A percentile compares a stretch with the other conserved stretches of the same genome.
These are phyloP conservation scores for Gymnothorax javanicus DNA, from an alignment of 2,797 vertebrate species.

Conservation along the genomic window DNA sequence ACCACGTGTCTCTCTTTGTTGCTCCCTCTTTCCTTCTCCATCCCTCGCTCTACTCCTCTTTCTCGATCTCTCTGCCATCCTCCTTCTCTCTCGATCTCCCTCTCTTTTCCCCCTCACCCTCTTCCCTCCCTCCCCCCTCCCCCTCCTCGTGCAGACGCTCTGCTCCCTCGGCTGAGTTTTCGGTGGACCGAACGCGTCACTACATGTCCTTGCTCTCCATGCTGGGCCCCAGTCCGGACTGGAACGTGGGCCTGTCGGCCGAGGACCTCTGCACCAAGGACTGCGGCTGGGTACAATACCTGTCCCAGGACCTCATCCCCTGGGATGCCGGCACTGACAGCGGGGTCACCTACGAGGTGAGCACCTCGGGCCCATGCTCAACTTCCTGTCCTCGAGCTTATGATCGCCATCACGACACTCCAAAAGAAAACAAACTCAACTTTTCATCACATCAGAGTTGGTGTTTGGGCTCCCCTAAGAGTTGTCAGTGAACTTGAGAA, in stretches of 20 bases:
- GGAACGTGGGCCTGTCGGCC: conserved; percentile 94
- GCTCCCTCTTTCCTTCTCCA: background rate
- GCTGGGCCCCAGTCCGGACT: conserved; percentile 96
- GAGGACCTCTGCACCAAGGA: conserved; percentile 98
- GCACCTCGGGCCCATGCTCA: background rate
- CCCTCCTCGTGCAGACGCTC: conserved; percentile 77
- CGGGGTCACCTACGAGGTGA: conserved; percentile 92
- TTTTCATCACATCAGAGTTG: too few relatives aligned
- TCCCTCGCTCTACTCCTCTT: background rate
- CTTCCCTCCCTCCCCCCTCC: background rate
- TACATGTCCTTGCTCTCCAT: conserved; percentile 98
- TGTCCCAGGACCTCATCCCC: conserved; percentile 92
- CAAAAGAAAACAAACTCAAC: too few relatives aligned
- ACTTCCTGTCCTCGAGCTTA: background rate
- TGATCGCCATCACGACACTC: too few relatives aligned
- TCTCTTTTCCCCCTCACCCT: background rate
- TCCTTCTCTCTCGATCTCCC: background rate
- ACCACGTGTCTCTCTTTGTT: too few relatives aligned
- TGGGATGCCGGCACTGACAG: conserved; percentile 98
- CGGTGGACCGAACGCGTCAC: conserved; percentile 90
- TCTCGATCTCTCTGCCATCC: too few relatives aligned
- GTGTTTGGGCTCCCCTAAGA: too few relatives aligned
- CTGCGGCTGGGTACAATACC: conserved; percentile 94
- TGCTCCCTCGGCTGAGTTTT: conserved; percentile 96
- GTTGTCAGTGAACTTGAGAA: too few relatives aligned